Evolutionary conservation across 2,888 invertebrate species (phyloP).

Genomic region (Prostheceraeus crozeri): DNA sequence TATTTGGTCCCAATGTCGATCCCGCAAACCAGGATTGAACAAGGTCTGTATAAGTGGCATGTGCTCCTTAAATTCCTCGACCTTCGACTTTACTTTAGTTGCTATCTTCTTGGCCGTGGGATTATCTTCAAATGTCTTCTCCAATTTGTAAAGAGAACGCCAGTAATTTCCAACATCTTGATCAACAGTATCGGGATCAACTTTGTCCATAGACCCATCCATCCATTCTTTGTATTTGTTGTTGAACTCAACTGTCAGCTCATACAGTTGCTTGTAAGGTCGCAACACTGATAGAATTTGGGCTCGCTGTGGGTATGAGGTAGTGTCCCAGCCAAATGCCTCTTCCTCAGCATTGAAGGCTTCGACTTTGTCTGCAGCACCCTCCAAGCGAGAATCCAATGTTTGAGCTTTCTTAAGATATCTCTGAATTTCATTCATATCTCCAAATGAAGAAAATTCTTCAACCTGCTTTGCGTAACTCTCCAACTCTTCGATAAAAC

Average conservation of each 20-base stretch:
- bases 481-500: conserved; percentile 74
- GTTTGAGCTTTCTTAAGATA: conserved; percentile 74
- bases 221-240: conserved; percentile 77
- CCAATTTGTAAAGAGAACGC: conserved; percentile 75
- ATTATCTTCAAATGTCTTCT: conserved; percentile 72
- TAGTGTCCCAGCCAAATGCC: conserved; percentile 76
- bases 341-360: conserved; percentile 82
- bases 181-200: conserved; percentile 81
- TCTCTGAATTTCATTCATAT: conserved; percentile 71
- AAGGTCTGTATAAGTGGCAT: conserved; percentile 83
- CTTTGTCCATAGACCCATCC: conserved; percentile 70
- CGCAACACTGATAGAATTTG: conserved; percentile 67
- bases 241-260: conserved; percentile 76
- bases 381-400: conserved; percentile 66
- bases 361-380: conserved; percentile 67
- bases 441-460: conserved; percentile 78
- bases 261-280: conserved; percentile 79
- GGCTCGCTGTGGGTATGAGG: conserved; percentile 78
- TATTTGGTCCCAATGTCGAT: conserved; percentile 79
- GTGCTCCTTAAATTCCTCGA: conserved; percentile 71
- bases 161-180: conserved; percentile 67
- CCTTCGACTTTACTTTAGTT: conserved; percentile 62
- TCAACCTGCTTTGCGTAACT: conserved; percentile 71
- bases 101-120: conserved; percentile 71
- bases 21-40: conserved; percentile 78